Evolutionary conservation across 1,140 invertebrate genomes (phyloP), one percentile per base, ranked within the genome.

Genomic region (Penaeus chinensis): DNA sequence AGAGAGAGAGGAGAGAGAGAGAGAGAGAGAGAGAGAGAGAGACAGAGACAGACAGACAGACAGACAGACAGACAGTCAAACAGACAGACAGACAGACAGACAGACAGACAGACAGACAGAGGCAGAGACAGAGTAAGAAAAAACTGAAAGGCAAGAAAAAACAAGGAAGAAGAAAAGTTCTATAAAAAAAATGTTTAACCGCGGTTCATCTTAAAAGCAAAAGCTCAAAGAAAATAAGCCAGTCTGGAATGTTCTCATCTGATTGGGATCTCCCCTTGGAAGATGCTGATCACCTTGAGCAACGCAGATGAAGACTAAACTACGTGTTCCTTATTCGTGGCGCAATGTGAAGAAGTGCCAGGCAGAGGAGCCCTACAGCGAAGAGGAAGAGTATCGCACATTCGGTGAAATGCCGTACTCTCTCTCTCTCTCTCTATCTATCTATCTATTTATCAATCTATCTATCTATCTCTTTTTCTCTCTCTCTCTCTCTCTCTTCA

Each of bases 11-110:
- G 47, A 47, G 47, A 47, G 47, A 47, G 47, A 47, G 47, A 47
- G 47, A 47, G 47, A 47, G 47, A 47, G 69, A 74, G 69, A 74
- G 69, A 74, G 69, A 74, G 69, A 74, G 69, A 74, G 69, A 74
- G 69, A 74, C 0, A 74, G 69, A 74, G 69, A 74, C 0, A 74
- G 69, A 27, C 24, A 74, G 69, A 27, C 24, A 74, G 69, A 22
- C 11, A 18, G 22, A 27, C 19, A 74, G 18, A 32, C 19, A 71
- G 22, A 13, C 19, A 16, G 37, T n/a, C 18, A 37, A 8, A 74
- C 18, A 27, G 19, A 32, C 20, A 32, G 16, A 27, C 0, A 74
- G 22, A 74, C 20, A 74, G 69, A 74, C 20, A 74, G 69, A 74
- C 20, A 27, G 69, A 74, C 2, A 22, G n/a, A 71, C 3, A 71